Base-by-base conservation (phyloP, 2,797 vertebrate genomes). In the Ataeniobius toweri region DNA sequence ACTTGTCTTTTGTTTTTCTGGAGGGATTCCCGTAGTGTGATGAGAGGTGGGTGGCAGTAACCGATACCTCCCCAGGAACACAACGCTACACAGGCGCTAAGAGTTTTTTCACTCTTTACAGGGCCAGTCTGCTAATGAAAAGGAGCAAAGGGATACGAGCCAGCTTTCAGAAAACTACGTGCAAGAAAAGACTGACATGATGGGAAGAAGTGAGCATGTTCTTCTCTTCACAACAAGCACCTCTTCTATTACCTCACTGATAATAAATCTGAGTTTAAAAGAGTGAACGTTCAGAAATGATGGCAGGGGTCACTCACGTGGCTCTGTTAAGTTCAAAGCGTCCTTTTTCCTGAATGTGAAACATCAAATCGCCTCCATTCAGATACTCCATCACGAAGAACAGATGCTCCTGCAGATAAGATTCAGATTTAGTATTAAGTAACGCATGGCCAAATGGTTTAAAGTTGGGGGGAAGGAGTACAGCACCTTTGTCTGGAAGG, bases 381-480 rank as follows among this genome's bases (percentile, higher is more conserved):
- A 99, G 94, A 90, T 99, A 99, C 90, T 99, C 98, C 98, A 99
- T 99, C 78, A 99, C 97, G n/a, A 99, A 99, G 95, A 99, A 99
- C 76, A 99, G 95, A 92, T 99, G 98, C 65, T 99, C 98, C 98
- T 99, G 92, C 84, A 51, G 77, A 84, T 5, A 76, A 65, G 44
- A 50, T 75, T 73, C 4, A 80, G 14, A 68, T 74, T 86, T 22
- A 88, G 67, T 26, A 53, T 28, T 59, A 24, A 59, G 24, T 1
- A 65, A 65, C 69, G 67, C 44, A 24, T 10, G 18, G 31, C 2
- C 20, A 8, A 6, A 59, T 20, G 5, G 22, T 56, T 14, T 3
- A 31, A 51, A 69, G 22, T 55, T 26, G 46, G 10, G 28, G 14
- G 72, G 39, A 24, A 6, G 24, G 53, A 53, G 70, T 93, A 99